phyloP scores from a whole-genome alignment of 2,888 invertebrate genomes.

The Mallateleia sp. region DNA sequence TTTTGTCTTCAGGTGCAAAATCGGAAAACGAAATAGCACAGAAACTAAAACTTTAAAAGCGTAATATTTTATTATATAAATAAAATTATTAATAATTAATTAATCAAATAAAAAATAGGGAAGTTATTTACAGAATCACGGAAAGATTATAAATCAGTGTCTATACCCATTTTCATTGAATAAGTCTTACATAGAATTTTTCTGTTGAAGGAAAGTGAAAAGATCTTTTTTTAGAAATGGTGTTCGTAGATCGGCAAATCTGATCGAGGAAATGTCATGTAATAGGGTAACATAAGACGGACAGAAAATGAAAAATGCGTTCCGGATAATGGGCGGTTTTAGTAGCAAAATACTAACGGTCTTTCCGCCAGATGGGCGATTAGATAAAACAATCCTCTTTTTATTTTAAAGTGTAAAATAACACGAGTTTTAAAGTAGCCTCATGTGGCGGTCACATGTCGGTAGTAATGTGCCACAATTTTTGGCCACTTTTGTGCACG shows the following conservation, averaged over 20 bases:
- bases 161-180: not conserved
- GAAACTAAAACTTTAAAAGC: no score
- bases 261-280: constrained; percentile 51
- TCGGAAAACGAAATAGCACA: no score
- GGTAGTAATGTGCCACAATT: not conserved
- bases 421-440: constrained; percentile 7
- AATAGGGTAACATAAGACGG: not conserved
- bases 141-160: no score
- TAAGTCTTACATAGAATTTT: constrained; percentile 7
- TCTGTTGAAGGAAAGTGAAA: no score
- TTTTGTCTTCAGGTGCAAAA: no score
- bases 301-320: constrained; percentile 48
- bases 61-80: no score
- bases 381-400: constrained; percentile 29
- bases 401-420: constrained; percentile 51
- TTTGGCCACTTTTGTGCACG: constrained; percentile 28
- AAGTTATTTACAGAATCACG: no score
- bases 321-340: constrained; percentile 54
- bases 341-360: constrained; percentile 10
- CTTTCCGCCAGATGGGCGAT: constrained; percentile 52
- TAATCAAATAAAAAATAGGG: no score
- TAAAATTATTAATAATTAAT: no score
- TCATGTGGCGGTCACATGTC: constrained; percentile 46
- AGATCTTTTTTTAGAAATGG: constrained; percentile 28
- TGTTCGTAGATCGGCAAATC: constrained; percentile 29